Percentiles rank a stretch among this genome's conserved stretches.
Conservation (phyloP, 1,140 invertebrate species). For the Adelges cooleyi region DNA sequence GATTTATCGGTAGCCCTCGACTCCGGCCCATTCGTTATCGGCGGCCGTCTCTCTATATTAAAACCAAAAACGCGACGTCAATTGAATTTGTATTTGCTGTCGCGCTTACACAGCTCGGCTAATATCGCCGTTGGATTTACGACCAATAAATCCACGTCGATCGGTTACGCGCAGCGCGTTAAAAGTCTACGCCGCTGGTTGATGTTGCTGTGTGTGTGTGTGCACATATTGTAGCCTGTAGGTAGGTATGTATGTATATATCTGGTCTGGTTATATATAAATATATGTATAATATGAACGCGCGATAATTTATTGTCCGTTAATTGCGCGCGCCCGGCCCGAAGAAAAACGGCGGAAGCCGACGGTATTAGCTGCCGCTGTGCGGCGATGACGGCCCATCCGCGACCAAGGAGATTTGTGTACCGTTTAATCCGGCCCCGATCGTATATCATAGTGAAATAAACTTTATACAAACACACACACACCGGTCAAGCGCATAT, state of each 20-base stretch:
- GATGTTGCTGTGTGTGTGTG: not conserved
- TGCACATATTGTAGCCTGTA: not conserved
- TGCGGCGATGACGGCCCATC: not conserved
- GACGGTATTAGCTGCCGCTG: too few relatives aligned
- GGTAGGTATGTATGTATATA: too few relatives aligned
- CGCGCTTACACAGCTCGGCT: not conserved
- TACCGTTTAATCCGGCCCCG: too few relatives aligned
- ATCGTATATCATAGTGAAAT: too few relatives aligned
- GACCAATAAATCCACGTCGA: constrained; percentile 21
- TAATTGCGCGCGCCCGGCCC: not conserved
- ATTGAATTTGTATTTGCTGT: constrained; percentile 6
- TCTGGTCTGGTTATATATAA: not conserved
- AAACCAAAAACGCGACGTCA: constrained; percentile 1
- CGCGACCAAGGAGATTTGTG: too few relatives aligned
- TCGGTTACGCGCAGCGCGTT: not conserved
- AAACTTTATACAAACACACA: too few relatives aligned
- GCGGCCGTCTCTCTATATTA: not conserved
- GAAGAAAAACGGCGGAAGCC: not conserved
- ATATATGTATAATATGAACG: not conserved
- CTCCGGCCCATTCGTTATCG: not conserved
- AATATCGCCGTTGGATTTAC: constrained; percentile 18
- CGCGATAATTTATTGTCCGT: constrained; percentile 5
- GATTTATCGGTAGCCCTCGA: not conserved
- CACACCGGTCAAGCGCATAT: too few relatives aligned
- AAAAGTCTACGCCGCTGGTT: not conserved